Evolutionary conservation across 2,113 vertebrate species (phyloP), one percentile per base, ranked within the genome.

Genomic region (Calypte anna): DNA sequence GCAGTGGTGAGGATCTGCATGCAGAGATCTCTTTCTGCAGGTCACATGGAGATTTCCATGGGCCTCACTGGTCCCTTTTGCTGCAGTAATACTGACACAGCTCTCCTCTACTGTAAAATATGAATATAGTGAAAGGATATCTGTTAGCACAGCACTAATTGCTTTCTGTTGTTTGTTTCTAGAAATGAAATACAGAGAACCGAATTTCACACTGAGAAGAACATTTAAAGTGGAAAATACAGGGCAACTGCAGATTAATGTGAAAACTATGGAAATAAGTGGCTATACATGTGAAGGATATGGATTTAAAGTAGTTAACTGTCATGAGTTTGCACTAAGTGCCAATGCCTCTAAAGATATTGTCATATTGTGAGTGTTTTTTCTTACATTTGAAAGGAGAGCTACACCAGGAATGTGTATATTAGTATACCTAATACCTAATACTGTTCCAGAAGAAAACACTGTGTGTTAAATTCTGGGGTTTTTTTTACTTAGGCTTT

Each of bases 221-320:
- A 99, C 98, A 3, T 99, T 99, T 97, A 99, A 98, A 96, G 98
- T 99, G 95, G 99, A 99, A 91, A 99, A 99, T 92, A 99, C 98
- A 3, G 99, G 99, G 43, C 97, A 99, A 92, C 99, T 99, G 89
- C 98, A 98, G 21, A 98, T 99, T 91, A 98, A 97, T 77, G 96
- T 99, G 96, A 98, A 98, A 88, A 98, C 98, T 1, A 98, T 98
- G 88, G 98, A 99, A 97, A 99, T 99, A 97, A 99, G 99, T 91
- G 99, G 99, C 50, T 99, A 98, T 44, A 86, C 97, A 1, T 99
- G 99, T 90, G 99, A 99, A 97, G 99, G 99, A 96, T 99, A 99
- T 50, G 99, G 99, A 97, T 99, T 99, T 97, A 99, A 99, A 98
- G 98, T 99, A 96, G 98, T 99, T 97, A 99, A 99, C 97, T 99